A percentile compares a stretch with the other conserved stretches of the same genome.
Conservation (phyloP, 1,140 invertebrate genomes). For the Holcopasites calliopsidis region DNA sequence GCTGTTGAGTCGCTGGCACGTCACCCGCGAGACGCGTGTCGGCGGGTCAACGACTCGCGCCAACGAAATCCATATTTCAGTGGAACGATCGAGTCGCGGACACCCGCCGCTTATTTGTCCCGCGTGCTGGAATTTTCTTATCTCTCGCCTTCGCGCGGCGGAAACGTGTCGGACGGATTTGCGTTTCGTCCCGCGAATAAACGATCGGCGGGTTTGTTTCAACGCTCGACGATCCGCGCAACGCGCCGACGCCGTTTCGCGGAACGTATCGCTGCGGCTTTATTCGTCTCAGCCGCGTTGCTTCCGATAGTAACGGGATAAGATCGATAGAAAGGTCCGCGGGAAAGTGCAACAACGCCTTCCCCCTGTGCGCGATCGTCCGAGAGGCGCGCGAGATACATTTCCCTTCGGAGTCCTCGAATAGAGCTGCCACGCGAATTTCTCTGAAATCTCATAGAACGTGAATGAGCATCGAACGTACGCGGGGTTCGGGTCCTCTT, state of each 20-base stretch:
- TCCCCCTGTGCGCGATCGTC: background rate
- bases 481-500: too few relatives aligned
- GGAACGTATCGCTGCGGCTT: background rate
- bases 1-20: constrained; percentile 42
- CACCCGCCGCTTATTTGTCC: too few relatives aligned
- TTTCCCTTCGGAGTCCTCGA: too few relatives aligned
- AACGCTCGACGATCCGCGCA: too few relatives aligned
- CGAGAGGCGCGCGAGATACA: constrained; percentile 6
- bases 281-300: background rate
- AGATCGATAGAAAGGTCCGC: constrained; percentile 9
- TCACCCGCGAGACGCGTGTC: constrained; percentile 47
- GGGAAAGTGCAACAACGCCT: constrained; percentile 17
- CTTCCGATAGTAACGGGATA: constrained; percentile 22
- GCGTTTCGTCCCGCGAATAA: too few relatives aligned
- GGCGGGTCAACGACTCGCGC: constrained; percentile 51
- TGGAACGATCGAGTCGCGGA: background rate
- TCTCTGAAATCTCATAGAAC: too few relatives aligned
- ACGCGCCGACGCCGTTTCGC: too few relatives aligned
- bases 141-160: background rate
- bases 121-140: background rate
- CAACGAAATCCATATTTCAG: constrained; percentile 30
- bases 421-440: too few relatives aligned
- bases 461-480: too few relatives aligned
- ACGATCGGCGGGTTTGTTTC: too few relatives aligned
- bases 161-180: background rate